Evolutionary conservation across 2,797 vertebrate genomes (phyloP), one percentile per base, ranked within the genome.

Genomic region (Todus mexicanus): DNA sequence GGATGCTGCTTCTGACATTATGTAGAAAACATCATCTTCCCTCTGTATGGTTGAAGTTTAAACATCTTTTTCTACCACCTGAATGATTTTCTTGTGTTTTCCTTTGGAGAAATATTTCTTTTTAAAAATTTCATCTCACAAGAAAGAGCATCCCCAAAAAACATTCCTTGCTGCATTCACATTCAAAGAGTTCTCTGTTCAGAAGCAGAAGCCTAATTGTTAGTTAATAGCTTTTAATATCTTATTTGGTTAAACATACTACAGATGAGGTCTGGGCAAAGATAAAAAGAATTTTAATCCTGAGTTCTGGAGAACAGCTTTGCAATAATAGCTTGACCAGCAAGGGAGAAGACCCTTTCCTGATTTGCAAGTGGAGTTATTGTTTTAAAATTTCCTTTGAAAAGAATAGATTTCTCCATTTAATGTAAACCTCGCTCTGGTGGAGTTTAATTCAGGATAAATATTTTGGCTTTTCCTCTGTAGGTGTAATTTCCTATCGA

Each of bases 311-410:
- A 50, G 82, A 94, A 60, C 8, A 71, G 17, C 50, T 66, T 92
- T 90, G 59, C 56, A 50, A 31, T 87, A 94, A 75, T 38, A 90
- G 26, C 18, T 84, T 59, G 86, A 89, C 92, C 86, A 92, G 45
- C 47, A 63, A 87, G 22, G 63, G 79, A 94, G 29, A 75, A 84
- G 31, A 84, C 50, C 42, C 35, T 90, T 59, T 87, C 53, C 59
- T 43, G 65, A 70, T 72, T 79, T 68, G 12, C 17, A 87, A 5
- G 2, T 35, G 82, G 84, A 54, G 33, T 71, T 87, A 91, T 73
- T 90, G 60, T 88, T 93, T 90, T 75, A 57, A 92, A 89, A 81
- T 81, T 38, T 47, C 60, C 35, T 92, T 95, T 95, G 54, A 66
- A 93, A 93, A 77, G 18, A 79, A 35, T 37, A 38, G 61, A 56